A percentile compares a stretch with the other conserved stretches of the same genome.
Evolutionary conservation across 2,888 invertebrate species (phyloP).

Genomic region (Xylota segnis): DNA sequence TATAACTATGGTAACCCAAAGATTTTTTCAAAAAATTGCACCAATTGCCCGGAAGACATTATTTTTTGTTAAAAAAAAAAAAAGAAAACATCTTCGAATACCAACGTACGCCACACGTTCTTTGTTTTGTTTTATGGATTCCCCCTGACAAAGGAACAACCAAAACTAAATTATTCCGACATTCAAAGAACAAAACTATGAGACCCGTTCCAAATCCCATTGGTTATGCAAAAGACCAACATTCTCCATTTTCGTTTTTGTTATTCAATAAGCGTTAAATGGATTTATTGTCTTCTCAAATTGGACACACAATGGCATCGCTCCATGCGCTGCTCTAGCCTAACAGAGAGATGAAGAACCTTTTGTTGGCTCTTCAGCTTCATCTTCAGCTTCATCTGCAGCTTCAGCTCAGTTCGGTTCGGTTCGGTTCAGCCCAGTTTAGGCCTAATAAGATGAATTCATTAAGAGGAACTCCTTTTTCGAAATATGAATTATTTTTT

Average conservation of each 20-base stretch:
- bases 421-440: slow-evolving; percentile 25
- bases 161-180: neutral
- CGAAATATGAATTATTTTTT: slow-evolving; percentile 34
- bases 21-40: too few relatives aligned
- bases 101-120: neutral
- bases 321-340: neutral
- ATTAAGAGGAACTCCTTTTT: neutral
- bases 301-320: slow-evolving; percentile 28
- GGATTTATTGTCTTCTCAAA: slow-evolving; percentile 50
- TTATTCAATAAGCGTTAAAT: slow-evolving; percentile 46
- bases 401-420: too few relatives aligned
- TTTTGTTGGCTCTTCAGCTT: slow-evolving; percentile 1
- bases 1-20: too few relatives aligned
- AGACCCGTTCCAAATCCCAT: slow-evolving; percentile 14
- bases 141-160: neutral
- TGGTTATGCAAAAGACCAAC: slow-evolving; percentile 37
- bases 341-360: neutral
- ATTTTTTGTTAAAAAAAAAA: too few relatives aligned
- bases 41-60: too few relatives aligned
- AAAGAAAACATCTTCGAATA: neutral
- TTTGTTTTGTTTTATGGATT: neutral
- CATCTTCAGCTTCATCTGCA: too few relatives aligned
- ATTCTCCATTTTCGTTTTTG: slow-evolving; percentile 19
- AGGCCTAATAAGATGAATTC: slow-evolving; percentile 40
- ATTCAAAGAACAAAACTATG: slow-evolving; percentile 7